These are phyloP conservation scores for Chinchilla lanigera DNA, from an alignment of 2,113 vertebrate species.

Conservation along the genomic window DNA sequence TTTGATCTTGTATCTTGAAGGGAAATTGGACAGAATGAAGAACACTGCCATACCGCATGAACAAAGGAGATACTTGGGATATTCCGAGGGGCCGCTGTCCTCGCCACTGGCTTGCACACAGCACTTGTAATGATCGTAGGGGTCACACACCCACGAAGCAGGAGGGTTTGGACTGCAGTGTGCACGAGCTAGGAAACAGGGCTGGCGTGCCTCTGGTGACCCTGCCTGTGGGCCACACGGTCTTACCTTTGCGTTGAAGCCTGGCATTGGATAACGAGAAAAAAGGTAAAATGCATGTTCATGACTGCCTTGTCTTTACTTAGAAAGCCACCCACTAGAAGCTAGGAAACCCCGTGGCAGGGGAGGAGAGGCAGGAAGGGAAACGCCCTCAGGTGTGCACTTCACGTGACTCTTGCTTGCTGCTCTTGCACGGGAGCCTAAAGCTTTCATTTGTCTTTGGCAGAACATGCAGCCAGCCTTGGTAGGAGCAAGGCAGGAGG, in stretches of 20 bases:
- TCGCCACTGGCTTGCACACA: rapidly evolving
- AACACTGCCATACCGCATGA: rapidly evolving
- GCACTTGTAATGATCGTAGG: not conserved
- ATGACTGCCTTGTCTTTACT: not conserved
- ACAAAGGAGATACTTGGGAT: rapidly evolving
- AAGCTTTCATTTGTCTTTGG: not conserved
- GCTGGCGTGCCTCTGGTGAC: not conserved
- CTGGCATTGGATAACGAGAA: not conserved
- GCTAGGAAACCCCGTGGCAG: not conserved
- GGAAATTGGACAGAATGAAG: too few relatives aligned
- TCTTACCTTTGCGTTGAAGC: not conserved
- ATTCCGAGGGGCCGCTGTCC: rapidly evolving
- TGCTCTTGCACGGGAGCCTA: not conserved
- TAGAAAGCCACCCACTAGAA: not conserved
- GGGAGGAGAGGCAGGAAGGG: not conserved
- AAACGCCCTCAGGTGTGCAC: not conserved
- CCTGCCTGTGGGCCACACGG: rapidly evolving
- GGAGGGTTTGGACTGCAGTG: too few relatives aligned
- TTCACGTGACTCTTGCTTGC: not conserved
- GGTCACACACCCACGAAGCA: rapidly evolving
- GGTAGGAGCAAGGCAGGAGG: not conserved
- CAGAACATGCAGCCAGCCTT: not conserved
- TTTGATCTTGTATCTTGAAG: not conserved
- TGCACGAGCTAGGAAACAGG: rapidly evolving
- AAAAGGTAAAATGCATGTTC: not conserved